These are phyloP conservation scores for Cephus sareptanus DNA, from an alignment of 2,888 invertebrate species.

Conservation along the genomic window DNA sequence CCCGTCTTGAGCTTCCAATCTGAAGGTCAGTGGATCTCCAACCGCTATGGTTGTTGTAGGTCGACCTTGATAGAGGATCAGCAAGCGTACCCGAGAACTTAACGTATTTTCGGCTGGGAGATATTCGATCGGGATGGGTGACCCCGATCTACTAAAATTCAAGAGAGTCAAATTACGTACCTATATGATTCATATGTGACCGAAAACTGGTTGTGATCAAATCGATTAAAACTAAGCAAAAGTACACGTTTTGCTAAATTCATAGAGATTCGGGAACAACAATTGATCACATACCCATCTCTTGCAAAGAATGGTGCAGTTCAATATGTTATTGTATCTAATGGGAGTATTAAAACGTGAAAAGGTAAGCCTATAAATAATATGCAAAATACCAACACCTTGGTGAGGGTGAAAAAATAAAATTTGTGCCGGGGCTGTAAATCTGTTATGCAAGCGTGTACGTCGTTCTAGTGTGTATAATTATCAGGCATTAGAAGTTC, in stretches of 20 bases:
- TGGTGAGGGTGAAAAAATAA: background rate
- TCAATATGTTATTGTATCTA: background rate
- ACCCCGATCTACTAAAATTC: conserved; percentile 77
- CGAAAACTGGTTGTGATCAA: background rate
- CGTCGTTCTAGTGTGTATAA: background rate
- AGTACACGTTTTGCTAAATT: background rate
- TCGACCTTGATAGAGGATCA: conserved; percentile 89
- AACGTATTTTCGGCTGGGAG: conserved; percentile 91
- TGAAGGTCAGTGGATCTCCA: conserved; percentile 90
- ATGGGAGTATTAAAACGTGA: background rate
- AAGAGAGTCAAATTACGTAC: background rate
- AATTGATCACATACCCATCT: background rate
- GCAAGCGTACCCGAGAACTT: conserved; percentile 86
- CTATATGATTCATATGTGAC: background rate
- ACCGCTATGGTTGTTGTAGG: conserved; percentile 95
- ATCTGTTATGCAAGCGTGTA: background rate
- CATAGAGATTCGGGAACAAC: background rate
- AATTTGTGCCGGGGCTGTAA: background rate
- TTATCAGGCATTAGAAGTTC: background rate
- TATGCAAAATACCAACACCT: background rate
- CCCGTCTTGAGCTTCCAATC: conserved; percentile 89
- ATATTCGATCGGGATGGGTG: conserved; percentile 93
- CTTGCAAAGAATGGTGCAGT: background rate
- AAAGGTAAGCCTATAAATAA: background rate
- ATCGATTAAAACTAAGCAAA: background rate